These are phyloP conservation scores for Alca torda DNA, from an alignment of 2,797 vertebrate genomes.

Conservation along the genomic window DNA sequence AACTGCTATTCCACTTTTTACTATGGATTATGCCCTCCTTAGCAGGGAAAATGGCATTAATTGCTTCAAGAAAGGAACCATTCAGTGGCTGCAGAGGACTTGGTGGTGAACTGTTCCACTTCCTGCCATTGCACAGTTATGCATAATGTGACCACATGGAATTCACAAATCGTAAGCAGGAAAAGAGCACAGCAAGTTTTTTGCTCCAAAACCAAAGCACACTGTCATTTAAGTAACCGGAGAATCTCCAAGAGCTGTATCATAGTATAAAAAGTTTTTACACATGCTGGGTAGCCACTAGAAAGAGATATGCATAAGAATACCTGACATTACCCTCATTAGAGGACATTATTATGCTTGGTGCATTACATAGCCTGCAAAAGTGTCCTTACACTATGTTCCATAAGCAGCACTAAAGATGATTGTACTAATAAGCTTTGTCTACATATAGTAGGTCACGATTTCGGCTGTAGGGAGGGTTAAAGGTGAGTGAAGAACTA, in stretches of 20 bases:
- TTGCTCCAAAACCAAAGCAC: neutral
- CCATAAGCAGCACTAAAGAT: neutral
- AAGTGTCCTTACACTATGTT: neutral
- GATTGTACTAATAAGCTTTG: neutral
- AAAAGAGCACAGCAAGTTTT: neutral
- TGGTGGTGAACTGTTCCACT: slow-evolving; percentile 27
- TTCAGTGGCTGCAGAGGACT: slow-evolving; percentile 1
- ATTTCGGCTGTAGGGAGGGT: neutral
- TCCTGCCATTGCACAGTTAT: slow-evolving; percentile 13
- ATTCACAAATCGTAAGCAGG: neutral
- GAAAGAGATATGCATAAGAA: neutral
- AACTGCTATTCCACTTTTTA: slow-evolving; percentile 43
- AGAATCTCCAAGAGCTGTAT: neutral
- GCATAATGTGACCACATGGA: neutral
- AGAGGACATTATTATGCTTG: neutral
- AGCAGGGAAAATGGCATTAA: slow-evolving; percentile 38
- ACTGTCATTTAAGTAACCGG: neutral
- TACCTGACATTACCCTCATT: neutral
- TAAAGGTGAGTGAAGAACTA: neutral
- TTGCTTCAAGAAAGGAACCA: slow-evolving; percentile 38
- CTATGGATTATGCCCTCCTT: slow-evolving; percentile 31
- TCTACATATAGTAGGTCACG: neutral
- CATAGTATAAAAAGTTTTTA: neutral
- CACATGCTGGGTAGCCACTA: neutral
- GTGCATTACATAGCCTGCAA: neutral